Percentiles rank a stretch among this genome's conserved stretches.
These are phyloP conservation scores for Tillus elongatus DNA, from an alignment of 2,888 invertebrate genomes.

Conservation along the genomic window DNA sequence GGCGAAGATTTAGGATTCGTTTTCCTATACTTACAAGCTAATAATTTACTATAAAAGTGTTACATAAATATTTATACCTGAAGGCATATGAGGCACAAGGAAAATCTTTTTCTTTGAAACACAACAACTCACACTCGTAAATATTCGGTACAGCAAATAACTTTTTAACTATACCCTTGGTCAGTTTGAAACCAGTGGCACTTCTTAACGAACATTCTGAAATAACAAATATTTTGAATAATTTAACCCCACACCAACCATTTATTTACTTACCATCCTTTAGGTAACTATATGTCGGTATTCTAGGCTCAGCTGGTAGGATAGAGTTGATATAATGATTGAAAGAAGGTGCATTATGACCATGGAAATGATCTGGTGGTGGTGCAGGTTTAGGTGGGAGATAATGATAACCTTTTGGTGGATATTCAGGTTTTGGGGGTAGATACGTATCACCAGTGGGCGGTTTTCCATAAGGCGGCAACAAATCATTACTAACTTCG, in stretches of 20 bases:
- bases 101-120: constrained; percentile 61
- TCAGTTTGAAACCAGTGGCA: constrained; percentile 65
- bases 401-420: neutral
- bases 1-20: no score
- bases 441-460: constrained; percentile 10
- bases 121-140: constrained; percentile 68
- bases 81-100: constrained; percentile 69
- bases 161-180: constrained; percentile 57
- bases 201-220: constrained; percentile 67
- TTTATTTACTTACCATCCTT: constrained; percentile 32
- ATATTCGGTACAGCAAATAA: constrained; percentile 57
- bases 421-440: neutral
- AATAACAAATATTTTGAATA: constrained; percentile 16
- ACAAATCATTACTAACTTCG: constrained; percentile 4
- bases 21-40: no score
- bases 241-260: neutral
- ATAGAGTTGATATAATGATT: constrained; percentile 23
- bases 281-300: constrained; percentile 27
- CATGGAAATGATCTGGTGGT: constrained; percentile 23
- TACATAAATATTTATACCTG: no score
- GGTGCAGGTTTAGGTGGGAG: no score
- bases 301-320: constrained; percentile 29
- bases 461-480: constrained; percentile 11
- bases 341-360: constrained; percentile 27
- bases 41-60: no score